These are phyloP conservation scores for Machimus atricapillus DNA, from an alignment of 2,888 invertebrate genomes.

Conservation along the genomic window DNA sequence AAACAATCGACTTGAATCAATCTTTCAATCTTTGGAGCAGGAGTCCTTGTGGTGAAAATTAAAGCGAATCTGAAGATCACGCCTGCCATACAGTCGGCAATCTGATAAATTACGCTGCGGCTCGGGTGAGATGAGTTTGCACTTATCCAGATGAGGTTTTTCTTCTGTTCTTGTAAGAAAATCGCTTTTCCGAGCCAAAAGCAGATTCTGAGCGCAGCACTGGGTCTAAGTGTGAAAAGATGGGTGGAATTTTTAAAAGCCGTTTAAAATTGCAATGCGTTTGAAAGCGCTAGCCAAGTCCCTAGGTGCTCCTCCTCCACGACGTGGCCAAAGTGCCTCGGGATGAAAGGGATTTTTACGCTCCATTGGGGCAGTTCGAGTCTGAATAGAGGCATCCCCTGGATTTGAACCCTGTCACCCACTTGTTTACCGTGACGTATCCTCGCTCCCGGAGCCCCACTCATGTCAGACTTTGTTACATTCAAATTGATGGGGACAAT, in stretches of 20 bases:
- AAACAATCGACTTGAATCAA: neutral
- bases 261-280: neutral
- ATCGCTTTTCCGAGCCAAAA: neutral
- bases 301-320: neutral
- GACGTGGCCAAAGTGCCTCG: neutral
- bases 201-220: neutral
- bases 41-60: neutral
- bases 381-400: neutral
- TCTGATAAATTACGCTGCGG: neutral
- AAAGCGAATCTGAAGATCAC: neutral
- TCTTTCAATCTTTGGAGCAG: neutral
- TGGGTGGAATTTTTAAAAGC: neutral
- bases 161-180: neutral
- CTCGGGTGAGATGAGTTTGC: neutral
- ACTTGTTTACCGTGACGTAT: neutral
- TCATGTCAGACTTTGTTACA: neutral
- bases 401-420: conserved; percentile 18
- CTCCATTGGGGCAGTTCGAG: conserved; percentile 2
- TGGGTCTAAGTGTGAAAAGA: neutral
- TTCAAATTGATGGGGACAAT: conserved; percentile 18
- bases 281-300: neutral
- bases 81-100: neutral
- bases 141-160: neutral
- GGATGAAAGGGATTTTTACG: conserved; percentile 12
- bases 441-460: neutral